Conservation (phyloP, 2,113 vertebrate genomes). For the Emydura subglobosa region DNA sequence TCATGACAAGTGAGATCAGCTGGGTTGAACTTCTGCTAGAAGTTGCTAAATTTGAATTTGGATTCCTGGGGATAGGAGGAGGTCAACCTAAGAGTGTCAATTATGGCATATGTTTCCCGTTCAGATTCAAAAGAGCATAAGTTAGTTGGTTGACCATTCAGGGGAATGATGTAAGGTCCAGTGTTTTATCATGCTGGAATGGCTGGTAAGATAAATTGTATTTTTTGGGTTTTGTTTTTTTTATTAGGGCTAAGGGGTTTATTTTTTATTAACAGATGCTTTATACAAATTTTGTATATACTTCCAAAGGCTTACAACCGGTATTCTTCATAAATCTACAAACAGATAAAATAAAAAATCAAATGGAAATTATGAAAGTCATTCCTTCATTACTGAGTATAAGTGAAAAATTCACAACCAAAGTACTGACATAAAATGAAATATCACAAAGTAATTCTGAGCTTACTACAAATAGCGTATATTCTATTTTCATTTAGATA, state of each 20-base stretch:
- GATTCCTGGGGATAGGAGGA: neutral
- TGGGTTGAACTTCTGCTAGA: neutral
- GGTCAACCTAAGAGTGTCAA: neutral
- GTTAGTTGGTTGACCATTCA: neutral
- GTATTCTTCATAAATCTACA: neutral
- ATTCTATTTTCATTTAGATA: neutral
- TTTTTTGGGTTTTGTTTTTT: neutral
- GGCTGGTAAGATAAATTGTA: neutral
- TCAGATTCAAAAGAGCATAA: neutral
- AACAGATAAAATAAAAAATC: neutral
- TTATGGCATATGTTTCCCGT: neutral
- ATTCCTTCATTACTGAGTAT: neutral
- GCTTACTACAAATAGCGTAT: neutral
- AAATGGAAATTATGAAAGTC: neutral
- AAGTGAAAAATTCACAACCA: neutral
- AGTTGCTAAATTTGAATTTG: neutral
- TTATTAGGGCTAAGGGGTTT: neutral
- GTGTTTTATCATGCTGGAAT: neutral
- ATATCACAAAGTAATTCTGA: neutral
- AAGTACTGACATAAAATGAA: neutral
- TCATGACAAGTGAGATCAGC: neutral
- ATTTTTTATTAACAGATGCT: neutral
- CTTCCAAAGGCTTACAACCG: neutral
- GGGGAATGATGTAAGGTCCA: neutral
- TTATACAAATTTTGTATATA: fast-evolving